Evolutionary conservation across 92 coral and sea anemone genomes (phyloP).

Genomic region (Porites lobata): DNA sequence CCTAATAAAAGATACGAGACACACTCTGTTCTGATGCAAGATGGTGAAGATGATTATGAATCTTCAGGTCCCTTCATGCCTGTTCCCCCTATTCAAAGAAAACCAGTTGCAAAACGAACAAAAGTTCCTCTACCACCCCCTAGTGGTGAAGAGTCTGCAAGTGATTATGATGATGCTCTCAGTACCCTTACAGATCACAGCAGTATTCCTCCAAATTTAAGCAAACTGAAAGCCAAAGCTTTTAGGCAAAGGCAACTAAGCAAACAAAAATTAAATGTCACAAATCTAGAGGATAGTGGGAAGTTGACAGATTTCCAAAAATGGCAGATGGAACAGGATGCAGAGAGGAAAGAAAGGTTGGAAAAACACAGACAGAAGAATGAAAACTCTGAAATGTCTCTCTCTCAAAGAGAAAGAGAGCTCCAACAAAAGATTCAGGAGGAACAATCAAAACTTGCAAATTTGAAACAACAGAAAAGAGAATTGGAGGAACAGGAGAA

Average conservation of each 20-base stretch:
- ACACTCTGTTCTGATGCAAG: conserved; percentile 54
- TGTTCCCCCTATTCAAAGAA: conserved; percentile 33
- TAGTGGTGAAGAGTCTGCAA: conserved; percentile 32
- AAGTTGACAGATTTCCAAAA: conserved; percentile 87
- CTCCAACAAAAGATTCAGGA: conserved; percentile 79
- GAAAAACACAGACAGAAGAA: conserved; percentile 56
- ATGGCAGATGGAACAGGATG: conserved; percentile 85
- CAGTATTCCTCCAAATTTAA: conserved; percentile 71
- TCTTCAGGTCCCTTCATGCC: conserved; percentile 15
- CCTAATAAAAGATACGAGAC: conserved; percentile 89
- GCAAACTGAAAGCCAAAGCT: conserved; percentile 81
- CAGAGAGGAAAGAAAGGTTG: conserved; percentile 69
- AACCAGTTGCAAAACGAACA: conserved; percentile 35
- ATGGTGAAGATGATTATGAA: conserved; percentile 14
- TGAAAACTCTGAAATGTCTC: conserved; percentile 44
- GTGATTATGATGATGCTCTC: conserved; percentile 63
- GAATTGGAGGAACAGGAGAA: conserved; percentile 84
- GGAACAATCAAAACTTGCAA: conserved; percentile 78
- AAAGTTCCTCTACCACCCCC: conserved; percentile 39
- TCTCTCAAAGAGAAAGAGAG: conserved; percentile 81
- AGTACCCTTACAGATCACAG: conserved; percentile 68
- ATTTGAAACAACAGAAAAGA: conserved; percentile 72
- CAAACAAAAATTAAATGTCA: conserved; percentile 49
- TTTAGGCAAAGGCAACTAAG: conserved; percentile 77
- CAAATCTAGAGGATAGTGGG: conserved; percentile 22